Conservation (phyloP, 2,113 vertebrate genomes). For the Hepsetus odoe region DNA sequence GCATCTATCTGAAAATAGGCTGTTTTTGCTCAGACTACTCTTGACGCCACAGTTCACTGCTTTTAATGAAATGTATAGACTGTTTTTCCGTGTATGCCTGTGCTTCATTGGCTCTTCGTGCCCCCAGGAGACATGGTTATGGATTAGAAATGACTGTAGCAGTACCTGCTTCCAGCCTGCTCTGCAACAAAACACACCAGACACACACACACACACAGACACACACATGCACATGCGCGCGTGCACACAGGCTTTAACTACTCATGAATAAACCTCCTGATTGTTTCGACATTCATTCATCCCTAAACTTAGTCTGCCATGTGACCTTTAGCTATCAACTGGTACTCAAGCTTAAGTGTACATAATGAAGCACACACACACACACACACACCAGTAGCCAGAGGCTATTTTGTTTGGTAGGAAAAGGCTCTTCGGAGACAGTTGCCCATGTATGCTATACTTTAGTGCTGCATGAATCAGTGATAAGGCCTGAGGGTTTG, state of each 20-base stretch:
- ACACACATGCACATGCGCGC: slow-evolving; percentile 36
- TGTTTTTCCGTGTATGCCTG: no score
- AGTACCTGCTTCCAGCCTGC: background rate
- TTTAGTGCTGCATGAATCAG: background rate
- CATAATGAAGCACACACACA: slow-evolving; percentile 11
- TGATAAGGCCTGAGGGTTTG: background rate
- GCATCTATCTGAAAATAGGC: no score
- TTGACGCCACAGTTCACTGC: no score
- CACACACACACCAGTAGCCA: background rate
- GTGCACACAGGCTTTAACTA: slow-evolving; percentile 29
- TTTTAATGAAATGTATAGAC: no score
- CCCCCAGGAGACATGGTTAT: slow-evolving; percentile 43
- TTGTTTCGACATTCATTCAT: slow-evolving; percentile 59
- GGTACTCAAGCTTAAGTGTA: slow-evolving; percentile 30
- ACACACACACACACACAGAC: slow-evolving; percentile 32
- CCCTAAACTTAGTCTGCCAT: slow-evolving; percentile 37
- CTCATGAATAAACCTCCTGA: slow-evolving; percentile 54
- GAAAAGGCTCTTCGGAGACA: background rate
- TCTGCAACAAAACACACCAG: background rate
- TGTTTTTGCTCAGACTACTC: no score
- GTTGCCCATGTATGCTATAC: background rate
- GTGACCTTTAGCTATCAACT: slow-evolving; percentile 47
- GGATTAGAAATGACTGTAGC: slow-evolving; percentile 45
- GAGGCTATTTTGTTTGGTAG: background rate
- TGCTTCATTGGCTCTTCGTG: background rate